These are phyloP conservation scores for Neosilurus hyrtlii DNA, from an alignment of 2,797 vertebrate species.

Conservation along the genomic window DNA sequence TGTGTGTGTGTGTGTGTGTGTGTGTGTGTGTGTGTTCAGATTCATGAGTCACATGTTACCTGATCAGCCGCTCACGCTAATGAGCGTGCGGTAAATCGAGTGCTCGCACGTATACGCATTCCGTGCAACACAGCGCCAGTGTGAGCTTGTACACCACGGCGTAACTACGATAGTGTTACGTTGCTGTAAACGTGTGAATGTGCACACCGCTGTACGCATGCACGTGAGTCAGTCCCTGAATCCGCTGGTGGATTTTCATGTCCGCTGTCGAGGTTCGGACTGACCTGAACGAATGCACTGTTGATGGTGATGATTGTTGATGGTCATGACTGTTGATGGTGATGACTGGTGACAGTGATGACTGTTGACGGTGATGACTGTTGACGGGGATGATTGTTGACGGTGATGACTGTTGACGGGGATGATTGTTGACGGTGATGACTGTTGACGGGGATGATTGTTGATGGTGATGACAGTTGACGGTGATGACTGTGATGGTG, in stretches of 20 bases:
- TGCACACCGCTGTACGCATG: constrained; percentile 22
- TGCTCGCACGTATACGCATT: background rate
- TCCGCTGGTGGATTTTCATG: constrained; percentile 34
- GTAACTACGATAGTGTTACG: background rate
- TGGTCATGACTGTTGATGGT: too few relatives aligned
- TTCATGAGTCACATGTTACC: background rate
- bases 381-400: too few relatives aligned
- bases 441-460: too few relatives aligned
- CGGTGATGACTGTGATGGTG: too few relatives aligned
- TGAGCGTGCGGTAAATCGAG: constrained; percentile 11
- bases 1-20: constrained; percentile 26
- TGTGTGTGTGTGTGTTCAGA: constrained; percentile 2
- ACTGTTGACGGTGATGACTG: too few relatives aligned
- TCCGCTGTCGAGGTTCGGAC: constrained; percentile 52
- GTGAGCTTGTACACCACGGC: background rate
- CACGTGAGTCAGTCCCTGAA: constrained; percentile 39
- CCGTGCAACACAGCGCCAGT: constrained; percentile 9
- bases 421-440: too few relatives aligned
- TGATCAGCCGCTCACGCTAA: constrained; percentile 24
- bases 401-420: too few relatives aligned
- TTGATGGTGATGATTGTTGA: too few relatives aligned
- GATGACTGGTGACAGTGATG: too few relatives aligned
- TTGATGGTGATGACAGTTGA: too few relatives aligned
- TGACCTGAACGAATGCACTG: constrained; percentile 3
- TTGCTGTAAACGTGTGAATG: background rate